Evolutionary conservation across 2,888 invertebrate genomes (phyloP).

Genomic region (Eristalis arbustorum): DNA sequence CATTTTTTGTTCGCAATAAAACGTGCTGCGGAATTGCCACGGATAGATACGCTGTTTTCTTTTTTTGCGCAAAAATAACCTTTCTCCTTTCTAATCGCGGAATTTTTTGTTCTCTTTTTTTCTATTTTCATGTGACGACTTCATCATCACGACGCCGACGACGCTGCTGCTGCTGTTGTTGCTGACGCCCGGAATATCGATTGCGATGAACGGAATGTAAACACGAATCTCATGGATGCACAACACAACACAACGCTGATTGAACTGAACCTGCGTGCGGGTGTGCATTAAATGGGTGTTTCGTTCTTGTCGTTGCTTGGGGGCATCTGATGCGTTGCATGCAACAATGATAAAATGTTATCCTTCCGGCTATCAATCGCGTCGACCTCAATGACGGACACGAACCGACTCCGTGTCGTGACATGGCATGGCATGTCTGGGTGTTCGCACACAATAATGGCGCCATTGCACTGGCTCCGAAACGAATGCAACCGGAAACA

Average conservation of each 20-base stretch:
- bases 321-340: background rate
- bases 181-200: constrained; percentile 28
- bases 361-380: constrained; percentile 29
- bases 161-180: constrained; percentile 18
- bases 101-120: constrained; percentile 25
- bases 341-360: constrained; percentile 33
- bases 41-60: background rate
- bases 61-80: background rate
- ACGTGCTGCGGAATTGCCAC: constrained; percentile 18
- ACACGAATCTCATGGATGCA: constrained; percentile 23
- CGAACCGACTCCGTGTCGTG: background rate
- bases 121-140: constrained; percentile 53
- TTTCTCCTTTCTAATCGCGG: constrained; percentile 41
- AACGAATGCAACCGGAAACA: constrained; percentile 37
- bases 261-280: constrained; percentile 11
- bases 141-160: background rate
- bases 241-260: constrained; percentile 25
- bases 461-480: constrained; percentile 23
- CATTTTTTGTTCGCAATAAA: constrained; percentile 3
- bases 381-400: background rate
- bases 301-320: background rate
- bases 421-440: background rate
- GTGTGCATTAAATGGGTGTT: background rate
- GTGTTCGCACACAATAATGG: constrained; percentile 20
- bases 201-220: constrained; percentile 17